Evolutionary conservation across 2,113 vertebrate genomes (phyloP).

Genomic region (Toxotes jaculatrix): DNA sequence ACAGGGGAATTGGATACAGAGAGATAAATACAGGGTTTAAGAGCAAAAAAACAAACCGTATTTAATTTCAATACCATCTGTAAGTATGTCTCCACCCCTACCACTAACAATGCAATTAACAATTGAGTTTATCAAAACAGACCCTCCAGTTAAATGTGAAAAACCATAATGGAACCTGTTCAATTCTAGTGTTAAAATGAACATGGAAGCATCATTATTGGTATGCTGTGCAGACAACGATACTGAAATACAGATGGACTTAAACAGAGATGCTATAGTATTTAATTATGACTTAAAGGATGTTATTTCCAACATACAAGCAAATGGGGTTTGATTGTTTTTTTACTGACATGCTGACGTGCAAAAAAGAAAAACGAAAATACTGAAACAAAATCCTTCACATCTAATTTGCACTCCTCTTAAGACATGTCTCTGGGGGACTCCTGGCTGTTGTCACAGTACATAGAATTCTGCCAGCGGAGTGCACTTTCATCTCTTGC

Average conservation of each 20-base stretch:
- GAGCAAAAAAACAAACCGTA: constrained; percentile 42
- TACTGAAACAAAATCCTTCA: constrained; percentile 7
- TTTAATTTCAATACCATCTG: constrained; percentile 46
- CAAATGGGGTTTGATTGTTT: constrained; percentile 6
- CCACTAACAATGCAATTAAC: constrained; percentile 46
- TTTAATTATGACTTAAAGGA: constrained; percentile 12
- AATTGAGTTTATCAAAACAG: constrained; percentile 51
- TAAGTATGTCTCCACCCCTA: constrained; percentile 9
- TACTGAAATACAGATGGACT: constrained; percentile 14
- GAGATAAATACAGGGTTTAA: constrained; percentile 50
- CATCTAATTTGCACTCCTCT: constrained; percentile 37
- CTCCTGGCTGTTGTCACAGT: constrained; percentile 33
- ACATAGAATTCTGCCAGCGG: constrained; percentile 23
- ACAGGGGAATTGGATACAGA: constrained; percentile 50
- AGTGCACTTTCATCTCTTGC: constrained; percentile 37
- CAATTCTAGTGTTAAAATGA: background rate
- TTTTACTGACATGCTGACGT: constrained; percentile 34
- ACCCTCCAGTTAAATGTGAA: constrained; percentile 25
- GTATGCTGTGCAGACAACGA: constrained; percentile 1
- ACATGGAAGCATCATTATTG: background rate
- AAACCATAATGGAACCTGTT: background rate
- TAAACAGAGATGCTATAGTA: background rate
- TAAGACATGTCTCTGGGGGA: constrained; percentile 32
- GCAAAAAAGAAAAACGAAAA: constrained; percentile 3
- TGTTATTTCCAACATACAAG: constrained; percentile 25